A percentile compares a stretch with the other conserved stretches of the same genome.
Conservation (phyloP, 2,797 vertebrate species). For the Microhierax caerulescens region DNA sequence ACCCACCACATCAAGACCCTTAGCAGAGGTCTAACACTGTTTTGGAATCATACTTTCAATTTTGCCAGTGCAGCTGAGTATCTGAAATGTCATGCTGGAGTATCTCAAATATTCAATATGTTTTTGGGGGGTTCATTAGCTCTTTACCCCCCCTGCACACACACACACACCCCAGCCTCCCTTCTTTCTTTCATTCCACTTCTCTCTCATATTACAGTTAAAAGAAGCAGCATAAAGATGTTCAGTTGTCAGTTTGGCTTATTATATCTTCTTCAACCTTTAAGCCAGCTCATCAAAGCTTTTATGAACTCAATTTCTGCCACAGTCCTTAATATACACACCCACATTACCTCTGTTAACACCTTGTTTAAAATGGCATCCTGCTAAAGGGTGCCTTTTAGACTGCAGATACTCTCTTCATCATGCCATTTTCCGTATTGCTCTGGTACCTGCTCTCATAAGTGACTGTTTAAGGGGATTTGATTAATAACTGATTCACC, state of each 20-base stretch:
- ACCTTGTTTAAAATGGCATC: not conserved
- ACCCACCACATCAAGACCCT: not conserved
- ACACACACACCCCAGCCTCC: no score
- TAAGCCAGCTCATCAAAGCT: not conserved
- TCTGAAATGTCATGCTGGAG: not conserved
- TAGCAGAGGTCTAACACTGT: not conserved
- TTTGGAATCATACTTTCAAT: not conserved
- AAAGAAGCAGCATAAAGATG: not conserved
- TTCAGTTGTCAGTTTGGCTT: not conserved
- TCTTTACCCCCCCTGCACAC: rapidly evolving
- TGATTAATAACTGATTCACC: not conserved
- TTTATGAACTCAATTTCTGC: not conserved
- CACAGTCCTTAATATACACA: not conserved
- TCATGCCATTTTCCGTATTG: not conserved
- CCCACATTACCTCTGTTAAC: not conserved
- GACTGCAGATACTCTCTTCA: not conserved
- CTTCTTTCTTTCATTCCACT: not conserved
- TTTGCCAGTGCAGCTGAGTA: not conserved
- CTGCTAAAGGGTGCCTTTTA: not conserved
- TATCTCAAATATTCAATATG: not conserved
- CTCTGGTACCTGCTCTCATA: not conserved
- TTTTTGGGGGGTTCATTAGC: not conserved
- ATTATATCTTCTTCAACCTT: not conserved
- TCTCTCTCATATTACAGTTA: not conserved
- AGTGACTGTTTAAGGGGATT: not conserved